Conservation (phyloP, 2,797 vertebrate species). For the Tachyglossus aculeatus region DNA sequence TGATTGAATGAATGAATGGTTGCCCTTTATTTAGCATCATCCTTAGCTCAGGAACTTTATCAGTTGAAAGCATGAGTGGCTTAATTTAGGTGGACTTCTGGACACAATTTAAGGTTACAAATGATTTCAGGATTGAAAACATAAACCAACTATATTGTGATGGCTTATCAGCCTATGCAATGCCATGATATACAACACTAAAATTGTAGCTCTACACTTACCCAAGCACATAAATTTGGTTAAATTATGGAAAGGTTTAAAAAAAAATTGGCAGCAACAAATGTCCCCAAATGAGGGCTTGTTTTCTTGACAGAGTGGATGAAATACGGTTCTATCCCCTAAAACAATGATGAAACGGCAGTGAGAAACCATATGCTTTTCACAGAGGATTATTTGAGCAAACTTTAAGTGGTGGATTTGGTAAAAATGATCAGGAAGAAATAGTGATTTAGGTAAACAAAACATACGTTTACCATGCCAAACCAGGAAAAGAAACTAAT, state of each 20-base stretch:
- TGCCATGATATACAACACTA: no score
- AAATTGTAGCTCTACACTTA: not conserved
- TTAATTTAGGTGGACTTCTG: no score
- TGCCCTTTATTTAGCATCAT: no score
- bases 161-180: no score
- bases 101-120: no score
- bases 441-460: not conserved
- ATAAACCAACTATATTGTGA: no score
- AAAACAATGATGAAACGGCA: conserved; percentile 11
- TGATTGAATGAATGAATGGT: no score
- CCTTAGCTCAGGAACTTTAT: no score
- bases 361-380: not conserved
- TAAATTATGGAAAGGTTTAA: not conserved
- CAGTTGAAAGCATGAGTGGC: no score
- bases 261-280: not conserved
- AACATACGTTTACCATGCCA: not conserved
- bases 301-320: conserved; percentile 3
- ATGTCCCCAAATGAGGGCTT: not conserved
- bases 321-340: not conserved
- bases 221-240: not conserved
- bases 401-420: not conserved
- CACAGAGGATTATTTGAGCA: not conserved
- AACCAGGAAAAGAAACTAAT: not conserved
- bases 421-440: accelerated
- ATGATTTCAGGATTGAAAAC: no score